Evolutionary conservation across 2,113 vertebrate species (phyloP).

Genomic region (Cranoglanis bouderius): DNA sequence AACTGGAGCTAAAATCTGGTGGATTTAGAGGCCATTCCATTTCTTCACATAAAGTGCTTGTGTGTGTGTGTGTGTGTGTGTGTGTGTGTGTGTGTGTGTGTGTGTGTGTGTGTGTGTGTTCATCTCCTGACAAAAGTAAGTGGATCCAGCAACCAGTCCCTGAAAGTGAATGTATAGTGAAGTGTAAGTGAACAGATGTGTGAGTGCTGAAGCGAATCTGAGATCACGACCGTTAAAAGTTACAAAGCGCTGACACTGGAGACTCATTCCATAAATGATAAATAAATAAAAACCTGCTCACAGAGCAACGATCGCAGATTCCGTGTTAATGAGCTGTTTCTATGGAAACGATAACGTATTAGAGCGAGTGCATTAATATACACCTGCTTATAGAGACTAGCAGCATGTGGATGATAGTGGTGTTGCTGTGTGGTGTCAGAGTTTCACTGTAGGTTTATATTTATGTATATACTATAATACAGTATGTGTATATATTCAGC

Average conservation of each 20-base stretch:
- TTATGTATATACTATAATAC: no score
- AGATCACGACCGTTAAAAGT: no score
- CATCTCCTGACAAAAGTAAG: neutral
- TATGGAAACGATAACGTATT: no score
- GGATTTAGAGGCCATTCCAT: slow-evolving; percentile 43
- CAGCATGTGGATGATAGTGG: no score
- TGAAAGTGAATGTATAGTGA: neutral
- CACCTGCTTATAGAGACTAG: no score
- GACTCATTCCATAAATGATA: neutral
- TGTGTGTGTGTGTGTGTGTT: slow-evolving; percentile 7
- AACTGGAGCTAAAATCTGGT: slow-evolving; percentile 25
- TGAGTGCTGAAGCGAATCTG: no score
- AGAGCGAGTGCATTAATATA: no score
- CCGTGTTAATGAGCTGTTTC: neutral
- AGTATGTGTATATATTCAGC: slow-evolving; percentile 64
- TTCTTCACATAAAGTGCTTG: neutral
- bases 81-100: neutral
- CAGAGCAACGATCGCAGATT: no score
- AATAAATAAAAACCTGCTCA: no score
- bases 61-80: neutral
- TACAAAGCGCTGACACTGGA: neutral
- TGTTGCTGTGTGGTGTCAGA: no score
- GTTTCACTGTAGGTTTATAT: neutral
- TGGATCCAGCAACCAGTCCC: neutral
- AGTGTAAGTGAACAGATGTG: no score